These are phyloP conservation scores for Anguilla pacifica DNA, from an alignment of 2,797 vertebrate genomes.

Conservation along the genomic window DNA sequence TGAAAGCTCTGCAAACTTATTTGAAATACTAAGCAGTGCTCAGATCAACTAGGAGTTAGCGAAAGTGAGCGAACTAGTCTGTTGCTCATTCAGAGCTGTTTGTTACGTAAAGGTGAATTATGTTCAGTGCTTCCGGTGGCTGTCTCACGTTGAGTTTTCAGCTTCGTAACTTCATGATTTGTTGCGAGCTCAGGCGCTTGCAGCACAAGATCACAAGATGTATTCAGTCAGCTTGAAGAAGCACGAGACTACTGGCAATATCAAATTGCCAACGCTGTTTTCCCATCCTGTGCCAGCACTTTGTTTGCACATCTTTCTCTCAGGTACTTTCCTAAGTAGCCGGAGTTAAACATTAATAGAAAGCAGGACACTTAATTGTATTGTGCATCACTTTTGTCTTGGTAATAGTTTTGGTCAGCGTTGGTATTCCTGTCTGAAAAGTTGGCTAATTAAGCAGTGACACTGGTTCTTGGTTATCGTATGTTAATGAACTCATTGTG, in stretches of 20 bases:
- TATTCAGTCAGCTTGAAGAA: neutral
- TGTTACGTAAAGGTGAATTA: neutral
- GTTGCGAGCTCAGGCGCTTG: neutral
- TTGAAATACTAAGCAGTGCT: neutral
- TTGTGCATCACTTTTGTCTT: neutral
- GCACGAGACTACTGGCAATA: neutral
- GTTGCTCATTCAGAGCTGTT: neutral
- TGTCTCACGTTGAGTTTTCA: neutral
- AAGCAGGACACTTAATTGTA: neutral
- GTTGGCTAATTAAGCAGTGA: neutral
- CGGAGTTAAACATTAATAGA: slow-evolving; percentile 1
- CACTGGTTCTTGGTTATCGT: neutral
- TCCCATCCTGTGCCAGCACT: neutral
- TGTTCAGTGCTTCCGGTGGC: neutral
- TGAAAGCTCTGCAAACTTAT: neutral
- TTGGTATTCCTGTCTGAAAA: neutral
- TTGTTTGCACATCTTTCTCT: neutral
- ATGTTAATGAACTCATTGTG: neutral
- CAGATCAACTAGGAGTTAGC: neutral
- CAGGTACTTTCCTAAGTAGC: neutral
- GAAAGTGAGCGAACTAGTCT: neutral
- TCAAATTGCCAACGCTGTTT: neutral
- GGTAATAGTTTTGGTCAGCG: neutral
- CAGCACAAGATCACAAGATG: neutral
- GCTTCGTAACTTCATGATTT: neutral